Evolutionary conservation across 2,113 vertebrate genomes (phyloP).

Genomic region (Cynocephalus volans): DNA sequence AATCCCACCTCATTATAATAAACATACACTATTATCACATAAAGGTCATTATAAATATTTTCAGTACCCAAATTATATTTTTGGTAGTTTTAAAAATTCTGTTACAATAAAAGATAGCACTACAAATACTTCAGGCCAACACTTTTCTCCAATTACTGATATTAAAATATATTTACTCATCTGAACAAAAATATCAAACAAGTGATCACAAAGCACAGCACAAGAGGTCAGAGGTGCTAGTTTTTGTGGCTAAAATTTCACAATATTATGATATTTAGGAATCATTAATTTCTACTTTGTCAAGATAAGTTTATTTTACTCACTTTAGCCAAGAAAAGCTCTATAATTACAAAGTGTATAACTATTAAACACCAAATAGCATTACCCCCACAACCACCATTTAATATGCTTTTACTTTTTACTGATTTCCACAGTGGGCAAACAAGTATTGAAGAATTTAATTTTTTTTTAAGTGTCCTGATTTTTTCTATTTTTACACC

Average conservation of each 20-base stretch:
- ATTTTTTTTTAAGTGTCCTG: not conserved
- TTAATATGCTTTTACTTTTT: not conserved
- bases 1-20: not conserved
- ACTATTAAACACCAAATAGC: not conserved
- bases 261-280: not conserved
- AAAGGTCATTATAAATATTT: not conserved
- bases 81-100: not conserved
- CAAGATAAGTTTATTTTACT: not conserved
- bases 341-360: not conserved
- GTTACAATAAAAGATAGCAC: not conserved
- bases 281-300: not conserved
- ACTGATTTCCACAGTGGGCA: not conserved
- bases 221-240: not conserved
- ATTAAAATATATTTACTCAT: constrained; percentile 5
- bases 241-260: constrained; percentile 17
- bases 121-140: not conserved
- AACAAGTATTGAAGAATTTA: not conserved
- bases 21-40: not conserved
- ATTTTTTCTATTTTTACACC: not conserved
- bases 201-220: not conserved
- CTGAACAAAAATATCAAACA: not conserved
- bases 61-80: not conserved
- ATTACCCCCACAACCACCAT: not conserved
- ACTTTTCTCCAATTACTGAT: not conserved
- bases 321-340: constrained; percentile 6